Evolutionary conservation across 2,113 vertebrate genomes (phyloP), one percentile per base, ranked within the genome.

Genomic region (Phodopus roborovskii): DNA sequence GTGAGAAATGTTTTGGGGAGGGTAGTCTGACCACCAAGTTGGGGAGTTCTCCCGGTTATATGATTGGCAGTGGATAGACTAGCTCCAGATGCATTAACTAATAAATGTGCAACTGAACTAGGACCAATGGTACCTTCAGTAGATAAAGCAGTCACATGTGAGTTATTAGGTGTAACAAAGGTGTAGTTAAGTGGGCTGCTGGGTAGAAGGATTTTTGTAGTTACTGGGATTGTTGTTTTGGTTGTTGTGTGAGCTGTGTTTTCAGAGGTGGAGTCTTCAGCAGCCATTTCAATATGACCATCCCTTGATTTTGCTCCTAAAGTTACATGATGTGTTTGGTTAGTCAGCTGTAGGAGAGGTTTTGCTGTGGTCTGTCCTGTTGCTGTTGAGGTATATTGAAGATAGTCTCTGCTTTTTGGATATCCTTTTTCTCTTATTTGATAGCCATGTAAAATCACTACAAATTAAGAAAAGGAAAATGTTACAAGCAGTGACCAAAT

Each of bases 361-460:
- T 89, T 82, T 58, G 53, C 10, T 87, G 36, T 81, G 86, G 64
- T 22, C 28, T 91, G 93, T 60, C 28, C 50, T 79, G 96, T 93
- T 68, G 84, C 24, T 64, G 71, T 42, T 0, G 3, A 58, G 2
- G 28, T 48, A 26, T 91, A 64, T 19, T 77, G 96, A 92, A 91
- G 28, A 82, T 73, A 77, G 16, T 3, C 33, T 24, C 90, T 1
- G 1, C n/a, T 24, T 33, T 88, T 79, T 42, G 24, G 30, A 90
- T 79, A 86, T 3, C 22, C 19, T 6, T 74, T 70, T 64, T 42
- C 78, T 90, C 42, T 74, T 64, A 92, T 77, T 71, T 93, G 92
- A 60, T 96, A 70, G 77, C 90, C 87, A 84, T 91, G 96, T 16
- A 97, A 97, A 96, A 98, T 96, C 36, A 91, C 98, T 99, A 98